Evolutionary conservation across 2,797 vertebrate genomes (phyloP).

Genomic region (Lacerta viridis): DNA sequence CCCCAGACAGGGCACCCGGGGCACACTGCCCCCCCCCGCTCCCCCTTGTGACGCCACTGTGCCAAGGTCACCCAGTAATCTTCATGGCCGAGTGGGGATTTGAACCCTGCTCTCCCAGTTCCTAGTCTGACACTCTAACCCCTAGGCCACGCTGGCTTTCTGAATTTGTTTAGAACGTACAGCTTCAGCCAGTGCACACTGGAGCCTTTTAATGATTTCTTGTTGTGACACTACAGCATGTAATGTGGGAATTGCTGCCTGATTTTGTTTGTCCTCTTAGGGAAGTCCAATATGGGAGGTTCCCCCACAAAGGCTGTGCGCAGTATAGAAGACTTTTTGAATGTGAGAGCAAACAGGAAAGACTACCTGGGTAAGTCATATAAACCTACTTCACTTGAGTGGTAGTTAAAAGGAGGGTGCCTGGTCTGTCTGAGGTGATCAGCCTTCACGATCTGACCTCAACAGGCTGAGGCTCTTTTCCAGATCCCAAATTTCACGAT

Average conservation of each 20-base stretch:
- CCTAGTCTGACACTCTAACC: too few relatives aligned
- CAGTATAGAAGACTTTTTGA: conserved; percentile 78
- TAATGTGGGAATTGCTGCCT: background rate
- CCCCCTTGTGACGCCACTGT: too few relatives aligned
- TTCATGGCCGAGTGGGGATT: too few relatives aligned
- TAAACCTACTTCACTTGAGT: background rate
- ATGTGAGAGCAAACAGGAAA: conserved; percentile 66
- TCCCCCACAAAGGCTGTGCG: conserved; percentile 71
- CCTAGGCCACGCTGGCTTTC: too few relatives aligned
- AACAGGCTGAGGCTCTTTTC: background rate
- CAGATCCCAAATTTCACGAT: background rate
- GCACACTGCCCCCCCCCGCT: too few relatives aligned
- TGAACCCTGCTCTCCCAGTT: too few relatives aligned
- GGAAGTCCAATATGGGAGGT: conserved; percentile 84
- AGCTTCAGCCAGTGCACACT: background rate
- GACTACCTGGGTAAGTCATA: conserved; percentile 82
- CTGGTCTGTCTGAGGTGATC: background rate
- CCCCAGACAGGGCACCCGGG: too few relatives aligned
- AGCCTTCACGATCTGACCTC: background rate
- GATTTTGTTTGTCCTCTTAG: conserved; percentile 65
- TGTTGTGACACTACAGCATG: too few relatives aligned
- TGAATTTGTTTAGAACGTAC: background rate
- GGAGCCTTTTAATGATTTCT: background rate
- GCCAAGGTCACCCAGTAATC: too few relatives aligned
- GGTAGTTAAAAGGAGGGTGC: background rate